Percentiles rank a stretch among this genome's conserved stretches.
phyloP scores from a whole-genome alignment of 2,888 invertebrate genomes.

The Trachelus tabidus region DNA sequence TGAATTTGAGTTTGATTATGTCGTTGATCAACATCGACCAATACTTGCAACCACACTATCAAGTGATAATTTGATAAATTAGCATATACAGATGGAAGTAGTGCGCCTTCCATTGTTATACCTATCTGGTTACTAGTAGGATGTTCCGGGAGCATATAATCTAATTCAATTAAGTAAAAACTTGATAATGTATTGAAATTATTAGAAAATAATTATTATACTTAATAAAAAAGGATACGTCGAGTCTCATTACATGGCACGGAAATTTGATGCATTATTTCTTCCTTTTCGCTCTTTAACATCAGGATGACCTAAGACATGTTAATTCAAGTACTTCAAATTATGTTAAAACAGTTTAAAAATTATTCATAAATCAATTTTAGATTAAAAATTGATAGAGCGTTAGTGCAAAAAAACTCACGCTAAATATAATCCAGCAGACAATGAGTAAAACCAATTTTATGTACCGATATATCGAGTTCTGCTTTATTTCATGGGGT shows the following conservation, averaged over 20 bases:
- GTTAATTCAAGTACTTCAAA: neutral
- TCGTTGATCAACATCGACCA: slow-evolving; percentile 50
- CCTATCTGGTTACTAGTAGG: slow-evolving; percentile 67
- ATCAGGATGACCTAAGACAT: slow-evolving; percentile 69
- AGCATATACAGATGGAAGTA: slow-evolving; percentile 68
- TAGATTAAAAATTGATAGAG: neutral
- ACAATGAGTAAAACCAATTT: slow-evolving; percentile 72
- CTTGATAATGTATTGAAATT: neutral
- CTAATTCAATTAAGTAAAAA: slow-evolving; percentile 24
- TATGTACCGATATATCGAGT: slow-evolving; percentile 52
- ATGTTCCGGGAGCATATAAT: slow-evolving; percentile 44
- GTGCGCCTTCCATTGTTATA: slow-evolving; percentile 71
- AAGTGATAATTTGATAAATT: slow-evolving; percentile 67
- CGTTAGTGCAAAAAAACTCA: slow-evolving; percentile 34
- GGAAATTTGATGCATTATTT: slow-evolving; percentile 72
- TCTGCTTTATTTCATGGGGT: slow-evolving; percentile 28
- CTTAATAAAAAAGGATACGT: slow-evolving; percentile 63
- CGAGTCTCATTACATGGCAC: slow-evolving; percentile 69
- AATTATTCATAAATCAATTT: neutral
- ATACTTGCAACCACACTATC: slow-evolving; percentile 67
- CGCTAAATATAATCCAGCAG: slow-evolving; percentile 78
- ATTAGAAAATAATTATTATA: slow-evolving; percentile 1
- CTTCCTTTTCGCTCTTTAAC: slow-evolving; percentile 76
- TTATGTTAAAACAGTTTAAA: too few relatives aligned
- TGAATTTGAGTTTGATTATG: slow-evolving; percentile 14